These are phyloP conservation scores for Agrochola litura DNA, from an alignment of 2,888 invertebrate species.

Conservation along the genomic window DNA sequence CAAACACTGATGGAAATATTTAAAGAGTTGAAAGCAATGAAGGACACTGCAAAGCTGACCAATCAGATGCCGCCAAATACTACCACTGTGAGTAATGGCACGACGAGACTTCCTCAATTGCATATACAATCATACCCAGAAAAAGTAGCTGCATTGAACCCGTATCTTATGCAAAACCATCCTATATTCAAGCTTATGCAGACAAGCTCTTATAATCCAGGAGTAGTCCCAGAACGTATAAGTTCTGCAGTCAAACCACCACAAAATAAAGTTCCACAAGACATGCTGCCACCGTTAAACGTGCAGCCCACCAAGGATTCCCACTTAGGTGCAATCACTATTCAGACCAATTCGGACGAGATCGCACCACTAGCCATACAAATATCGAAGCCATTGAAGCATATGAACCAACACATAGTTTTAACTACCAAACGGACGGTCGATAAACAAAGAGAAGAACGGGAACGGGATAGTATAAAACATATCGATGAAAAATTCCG, in stretches of 20 bases:
- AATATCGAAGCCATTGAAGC: constrained; percentile 70
- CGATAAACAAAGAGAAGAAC: constrained; percentile 30
- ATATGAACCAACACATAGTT: constrained; percentile 80
- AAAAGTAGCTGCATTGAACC: constrained; percentile 12
- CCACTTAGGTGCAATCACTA: constrained; percentile 70
- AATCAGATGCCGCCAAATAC: constrained; percentile 12
- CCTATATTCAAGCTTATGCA: neutral
- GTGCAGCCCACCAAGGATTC: constrained; percentile 12
- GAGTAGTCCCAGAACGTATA: constrained; percentile 7
- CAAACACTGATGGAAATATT: constrained; percentile 77
- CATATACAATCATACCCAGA: neutral
- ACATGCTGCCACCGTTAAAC: constrained; percentile 26
- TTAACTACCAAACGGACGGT: constrained; percentile 70
- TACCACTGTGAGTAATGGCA: neutral
- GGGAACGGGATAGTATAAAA: constrained; percentile 34
- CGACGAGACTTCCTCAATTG: neutral
- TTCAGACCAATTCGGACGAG: constrained; percentile 83
- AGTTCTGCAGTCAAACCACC: constrained; percentile 2
- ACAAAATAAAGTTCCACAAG: neutral
- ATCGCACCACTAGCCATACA: constrained; percentile 80
- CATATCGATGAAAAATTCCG: constrained; percentile 31
- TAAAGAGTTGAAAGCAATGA: constrained; percentile 73
- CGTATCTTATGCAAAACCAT: constrained; percentile 33
- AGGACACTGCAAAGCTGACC: constrained; percentile 57
- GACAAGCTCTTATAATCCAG: constrained; percentile 7